A percentile compares a stretch with the other conserved stretches of the same genome.
These are phyloP conservation scores for Ctena decussata DNA, from an alignment of 2,888 invertebrate genomes.

Conservation along the genomic window DNA sequence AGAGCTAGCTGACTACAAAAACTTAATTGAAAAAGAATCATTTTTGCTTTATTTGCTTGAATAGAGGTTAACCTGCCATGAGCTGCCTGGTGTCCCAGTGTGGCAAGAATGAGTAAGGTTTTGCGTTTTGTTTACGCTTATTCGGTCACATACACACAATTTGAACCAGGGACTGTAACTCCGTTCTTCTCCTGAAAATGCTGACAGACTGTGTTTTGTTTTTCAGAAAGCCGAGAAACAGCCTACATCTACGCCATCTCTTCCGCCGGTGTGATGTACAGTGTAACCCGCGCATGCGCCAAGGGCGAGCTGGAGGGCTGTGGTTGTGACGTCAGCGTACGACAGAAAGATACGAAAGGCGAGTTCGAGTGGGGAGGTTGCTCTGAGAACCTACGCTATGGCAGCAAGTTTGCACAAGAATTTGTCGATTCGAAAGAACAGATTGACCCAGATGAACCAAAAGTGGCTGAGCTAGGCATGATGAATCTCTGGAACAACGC, in stretches of 20 bases:
- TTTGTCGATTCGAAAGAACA: constrained; percentile 95
- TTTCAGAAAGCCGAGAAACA: constrained; percentile 94
- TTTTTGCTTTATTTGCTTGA: background rate
- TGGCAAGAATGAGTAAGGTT: background rate
- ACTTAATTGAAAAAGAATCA: background rate
- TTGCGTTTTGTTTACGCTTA: too few relatives aligned
- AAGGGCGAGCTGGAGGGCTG: constrained; percentile 93
- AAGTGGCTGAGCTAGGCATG: constrained; percentile 90
- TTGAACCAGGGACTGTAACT: too few relatives aligned
- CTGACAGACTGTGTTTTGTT: too few relatives aligned
- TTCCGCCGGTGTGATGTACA: constrained; percentile 95
- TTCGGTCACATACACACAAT: too few relatives aligned
- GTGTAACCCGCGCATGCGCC: constrained; percentile 94
- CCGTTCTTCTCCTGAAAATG: too few relatives aligned
- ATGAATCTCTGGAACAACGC: constrained; percentile 98
- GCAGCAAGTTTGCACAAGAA: constrained; percentile 94
- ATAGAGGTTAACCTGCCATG: background rate
- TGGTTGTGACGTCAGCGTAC: constrained; percentile 94
- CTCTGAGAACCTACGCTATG: constrained; percentile 92
- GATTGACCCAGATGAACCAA: constrained; percentile 88
- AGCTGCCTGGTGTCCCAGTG: too few relatives aligned
- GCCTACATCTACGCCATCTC: constrained; percentile 96
- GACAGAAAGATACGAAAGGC: constrained; percentile 91
- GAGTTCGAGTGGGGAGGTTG: constrained; percentile 95
- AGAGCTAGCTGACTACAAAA: background rate